Percentiles rank a stretch among this genome's conserved stretches.
These are phyloP conservation scores for Psittacula echo DNA, from an alignment of 2,797 vertebrate genomes.

Conservation along the genomic window DNA sequence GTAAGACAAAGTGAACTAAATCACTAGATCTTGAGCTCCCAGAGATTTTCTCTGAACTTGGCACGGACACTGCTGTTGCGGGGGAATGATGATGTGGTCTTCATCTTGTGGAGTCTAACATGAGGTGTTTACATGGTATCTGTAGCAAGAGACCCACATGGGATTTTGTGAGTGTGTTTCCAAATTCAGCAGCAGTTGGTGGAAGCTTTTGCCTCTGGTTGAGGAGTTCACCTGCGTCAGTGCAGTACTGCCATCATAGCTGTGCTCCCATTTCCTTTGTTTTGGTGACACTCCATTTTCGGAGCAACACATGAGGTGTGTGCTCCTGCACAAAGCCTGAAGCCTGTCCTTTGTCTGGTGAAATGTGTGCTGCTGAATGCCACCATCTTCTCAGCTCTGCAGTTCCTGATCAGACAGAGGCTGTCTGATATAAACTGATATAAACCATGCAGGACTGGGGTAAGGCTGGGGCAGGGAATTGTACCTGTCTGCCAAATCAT, in stretches of 20 bases:
- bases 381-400: not conserved
- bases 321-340: not conserved
- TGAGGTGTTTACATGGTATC: not conserved
- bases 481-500: not conserved
- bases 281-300: not conserved
- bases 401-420: not conserved
- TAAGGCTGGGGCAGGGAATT: not conserved
- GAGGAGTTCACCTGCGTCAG: not conserved
- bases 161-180: not conserved
- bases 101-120: not conserved
- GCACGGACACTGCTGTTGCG: not conserved
- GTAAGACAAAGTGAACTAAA: not conserved
- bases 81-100: accelerated
- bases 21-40: not conserved
- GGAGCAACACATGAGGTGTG: not conserved
- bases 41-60: not conserved
- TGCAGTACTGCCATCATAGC: not conserved
- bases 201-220: not conserved
- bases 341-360: not conserved
- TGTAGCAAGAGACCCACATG: accelerated
- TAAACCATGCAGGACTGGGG: not conserved
- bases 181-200: not conserved
- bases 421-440: not conserved
- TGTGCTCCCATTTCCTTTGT: not conserved
- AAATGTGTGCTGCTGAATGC: accelerated